Base-by-base conservation (phyloP, 2,113 vertebrate species). In the Dicrurus megarhynchus region DNA sequence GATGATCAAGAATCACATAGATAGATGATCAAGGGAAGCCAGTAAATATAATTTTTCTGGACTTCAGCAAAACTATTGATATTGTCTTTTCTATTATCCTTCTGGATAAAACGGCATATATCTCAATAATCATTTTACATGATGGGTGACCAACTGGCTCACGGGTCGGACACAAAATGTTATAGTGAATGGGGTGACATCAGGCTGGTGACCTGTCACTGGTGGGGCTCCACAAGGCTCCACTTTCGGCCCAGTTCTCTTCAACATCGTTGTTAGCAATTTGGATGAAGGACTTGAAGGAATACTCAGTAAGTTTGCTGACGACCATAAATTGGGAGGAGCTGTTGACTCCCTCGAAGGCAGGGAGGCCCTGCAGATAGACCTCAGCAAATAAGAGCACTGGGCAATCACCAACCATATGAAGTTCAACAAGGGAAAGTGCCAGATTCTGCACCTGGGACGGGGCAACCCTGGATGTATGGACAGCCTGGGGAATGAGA, bases 101-200 rank as follows among this genome's bases (percentile, higher is more conserved):
- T 37, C 26, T 50, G 42, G 42, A 57, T 15, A 37, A 57, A 65
- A 57, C 33, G 18, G 12, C 21, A 37, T 12, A 42, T 16, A 57
- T 22, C 22, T 37, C 26, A 35, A 37, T 42, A 49, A 46, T 26
- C 9, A 20, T 35, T 13, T 18, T 28, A 39, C 0, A 0, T 27
- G 26, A 44, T 42, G 16, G 16, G 20, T 41, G 24, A 47, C 6
- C 32, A 42, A 7, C 14, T 35, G 26, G 16, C 9, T 64, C 14
- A 32, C 0, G 1, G 5, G 5, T 56, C 3, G 2, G 35, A n/a
- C 30, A 55, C 6, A n/a, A 70, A 39, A 13, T 3, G 3, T 55
- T 7, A 9, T 4, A 14, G 16, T 47, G 21, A 49, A 56, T 32
- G 24, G 2, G 6, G 4, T 41, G 24, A 30, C 13, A 41, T 35